A percentile compares a stretch with the other conserved stretches of the same genome.
These are phyloP conservation scores for Chondrilla cf. caribensis DNA, from an alignment of 37 sponge, comb jelly and placozoan species.

Conservation along the genomic window DNA sequence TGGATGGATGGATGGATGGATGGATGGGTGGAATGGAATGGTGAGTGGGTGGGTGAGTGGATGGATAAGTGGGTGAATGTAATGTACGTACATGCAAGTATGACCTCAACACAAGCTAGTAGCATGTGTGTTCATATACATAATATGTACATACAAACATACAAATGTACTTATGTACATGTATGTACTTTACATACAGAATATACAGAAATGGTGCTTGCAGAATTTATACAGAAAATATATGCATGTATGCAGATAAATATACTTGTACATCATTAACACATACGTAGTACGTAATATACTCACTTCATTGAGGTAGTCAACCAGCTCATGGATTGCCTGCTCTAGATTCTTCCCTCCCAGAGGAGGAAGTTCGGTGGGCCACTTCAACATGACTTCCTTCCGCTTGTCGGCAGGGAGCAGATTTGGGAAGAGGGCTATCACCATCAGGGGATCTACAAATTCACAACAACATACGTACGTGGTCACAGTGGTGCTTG, in stretches of 20 bases:
- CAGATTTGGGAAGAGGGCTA: constrained; percentile 69
- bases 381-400: constrained; percentile 18
- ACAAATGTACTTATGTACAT: constrained; percentile 8
- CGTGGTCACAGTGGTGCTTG: too few species aligned
- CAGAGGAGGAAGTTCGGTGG: constrained; percentile 58
- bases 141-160: too few species aligned
- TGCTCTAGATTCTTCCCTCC: constrained; percentile 52
- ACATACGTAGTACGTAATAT: neutral
- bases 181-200: neutral
- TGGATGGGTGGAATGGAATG: too few species aligned
- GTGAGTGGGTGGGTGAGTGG: too few species aligned
- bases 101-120: too few species aligned
- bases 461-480: too few species aligned
- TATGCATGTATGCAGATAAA: neutral
- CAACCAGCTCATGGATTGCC: constrained; percentile 52
- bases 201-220: neutral
- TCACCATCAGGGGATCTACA: constrained; percentile 68
- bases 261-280: constrained; percentile 4
- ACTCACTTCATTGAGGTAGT: constrained; percentile 60
- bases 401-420: constrained; percentile 54
- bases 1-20: too few species aligned
- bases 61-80: too few species aligned
- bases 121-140: too few species aligned
- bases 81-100: neutral
- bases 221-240: neutral